Conservation (phyloP, 2,113 vertebrate species). For the Burhinus oedicnemus region DNA sequence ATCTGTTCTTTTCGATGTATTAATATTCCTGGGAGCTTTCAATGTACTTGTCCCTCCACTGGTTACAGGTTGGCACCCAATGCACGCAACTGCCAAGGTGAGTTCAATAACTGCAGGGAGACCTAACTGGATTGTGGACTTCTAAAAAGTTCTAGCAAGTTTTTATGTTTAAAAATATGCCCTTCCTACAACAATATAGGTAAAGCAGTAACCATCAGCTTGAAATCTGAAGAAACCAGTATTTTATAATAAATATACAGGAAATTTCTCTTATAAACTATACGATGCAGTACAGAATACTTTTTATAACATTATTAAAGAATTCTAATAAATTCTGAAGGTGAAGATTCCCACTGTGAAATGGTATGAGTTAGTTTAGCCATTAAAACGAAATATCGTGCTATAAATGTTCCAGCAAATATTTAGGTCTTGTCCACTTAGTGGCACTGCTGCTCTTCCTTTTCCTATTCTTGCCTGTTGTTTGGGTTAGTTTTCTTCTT, state of each 20-base stretch:
- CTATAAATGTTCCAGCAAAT: background rate
- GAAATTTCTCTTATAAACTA: background rate
- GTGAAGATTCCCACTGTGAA: background rate
- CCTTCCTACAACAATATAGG: background rate
- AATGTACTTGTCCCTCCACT: slow-evolving; percentile 86
- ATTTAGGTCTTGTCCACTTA: slow-evolving; percentile 28
- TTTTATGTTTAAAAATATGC: background rate
- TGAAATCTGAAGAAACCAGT: background rate
- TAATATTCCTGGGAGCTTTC: slow-evolving; percentile 92
- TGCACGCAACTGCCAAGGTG: slow-evolving; percentile 96
- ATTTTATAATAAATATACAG: background rate
- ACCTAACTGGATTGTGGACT: background rate
- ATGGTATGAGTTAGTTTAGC: background rate
- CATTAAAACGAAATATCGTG: background rate
- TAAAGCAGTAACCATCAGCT: background rate
- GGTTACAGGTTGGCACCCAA: slow-evolving; percentile 90
- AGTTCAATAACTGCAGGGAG: background rate
- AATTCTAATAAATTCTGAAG: background rate
- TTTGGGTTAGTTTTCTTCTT: background rate
- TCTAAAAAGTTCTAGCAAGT: background rate
- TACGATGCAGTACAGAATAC: background rate
- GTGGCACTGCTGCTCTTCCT: slow-evolving; percentile 54
- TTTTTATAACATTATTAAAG: background rate
- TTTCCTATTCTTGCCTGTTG: background rate
- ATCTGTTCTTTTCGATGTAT: slow-evolving; percentile 92